Base-by-base conservation (phyloP, 1,140 invertebrate species). In the Protaetia brevitarsis region DNA sequence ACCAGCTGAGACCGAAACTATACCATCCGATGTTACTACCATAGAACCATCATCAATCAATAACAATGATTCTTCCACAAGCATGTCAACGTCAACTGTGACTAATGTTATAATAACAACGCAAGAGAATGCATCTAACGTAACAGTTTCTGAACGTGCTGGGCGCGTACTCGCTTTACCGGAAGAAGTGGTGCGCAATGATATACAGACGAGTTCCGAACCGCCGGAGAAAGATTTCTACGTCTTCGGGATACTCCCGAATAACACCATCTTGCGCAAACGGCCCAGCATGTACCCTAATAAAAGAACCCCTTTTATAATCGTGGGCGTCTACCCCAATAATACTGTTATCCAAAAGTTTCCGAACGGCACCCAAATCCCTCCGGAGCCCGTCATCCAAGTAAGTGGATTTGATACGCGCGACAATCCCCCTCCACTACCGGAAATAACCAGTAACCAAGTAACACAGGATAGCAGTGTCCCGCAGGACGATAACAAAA, bases 241-340 rank as follows among this genome's bases (percentile, higher is more conserved):
- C 57, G 83, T 89, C 66, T 89, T 88, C 73, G 88, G 87, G 71
- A 87, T 89, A 70, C 83, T 88, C 70, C 86, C 87, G 26, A 89
- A 89, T 76, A 89, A 89, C 76, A 89, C 88, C 45, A 87, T 89
- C 72, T 85, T 89, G 72, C 83, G 87, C 75, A 89, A 89, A 80
- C 82, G 85, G 66, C 87, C 87, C 66, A 86, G 86, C 73, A 85
- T 85, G 73, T 79, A 84, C 73, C 84, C 87, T 74, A 87, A 85
- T 76, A 82, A 87, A 72, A 82, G 86, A 70, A 87, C 85, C 71
- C 87, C 87, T 64, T 88, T 85, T 76, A 84, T 89, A 68, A 84
- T 89, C 77, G 87, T 88, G 73, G 87, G 87, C 76, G 83, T 89
- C 70, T 85, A 85, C 76, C 87, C 88, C 70, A 88, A 89, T 81